Evolutionary conservation across 2,888 invertebrate genomes (phyloP), one percentile per base, ranked within the genome.

Genomic region (Anorthoa munda): DNA sequence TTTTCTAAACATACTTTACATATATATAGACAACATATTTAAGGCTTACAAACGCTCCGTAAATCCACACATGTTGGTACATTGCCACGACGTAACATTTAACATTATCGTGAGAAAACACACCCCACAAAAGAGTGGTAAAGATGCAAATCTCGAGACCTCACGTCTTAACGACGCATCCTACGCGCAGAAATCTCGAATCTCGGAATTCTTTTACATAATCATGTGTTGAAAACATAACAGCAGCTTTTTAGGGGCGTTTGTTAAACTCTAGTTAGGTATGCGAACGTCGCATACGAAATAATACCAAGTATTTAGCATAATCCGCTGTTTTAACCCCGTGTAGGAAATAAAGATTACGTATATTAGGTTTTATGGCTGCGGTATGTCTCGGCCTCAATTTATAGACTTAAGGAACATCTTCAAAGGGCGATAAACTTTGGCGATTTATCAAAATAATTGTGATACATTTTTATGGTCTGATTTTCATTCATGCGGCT

Each of bases 161-260:
- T 90, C 89, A 86, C 92, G 89, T 95, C 95, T 95, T 95, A 96
- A 95, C 94, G 93, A 94, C 94, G 92, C 91, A 90, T 93, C 91
- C 93, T 92, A 93, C 93, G 92, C 88, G 92, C 85, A 83, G 88
- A 92, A 93, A 94, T 93, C 93, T 93, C 86, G 87, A 93, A 93
- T 92, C 93, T 93, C 85, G 87, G 93, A 94, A 94, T 96, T 95
- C 94, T 95, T 96, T 96, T 94, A 95, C 95, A 96, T 95, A 95
- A 95, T 96, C 95, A 95, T 94, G 95, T 95, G 95, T 93, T 95
- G 94, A 94, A 95, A 96, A 95, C 94, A 94, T 95, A 96, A 95
- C 94, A 95, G 94, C 95, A 93, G 93, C 93, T 94, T 95, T 94
- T 94, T 93, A 94, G 93, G 94, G 92, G 91, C 70, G 86, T 65